Base-by-base conservation (phyloP, 2,797 vertebrate genomes). In the Semotilus atromaculatus region DNA sequence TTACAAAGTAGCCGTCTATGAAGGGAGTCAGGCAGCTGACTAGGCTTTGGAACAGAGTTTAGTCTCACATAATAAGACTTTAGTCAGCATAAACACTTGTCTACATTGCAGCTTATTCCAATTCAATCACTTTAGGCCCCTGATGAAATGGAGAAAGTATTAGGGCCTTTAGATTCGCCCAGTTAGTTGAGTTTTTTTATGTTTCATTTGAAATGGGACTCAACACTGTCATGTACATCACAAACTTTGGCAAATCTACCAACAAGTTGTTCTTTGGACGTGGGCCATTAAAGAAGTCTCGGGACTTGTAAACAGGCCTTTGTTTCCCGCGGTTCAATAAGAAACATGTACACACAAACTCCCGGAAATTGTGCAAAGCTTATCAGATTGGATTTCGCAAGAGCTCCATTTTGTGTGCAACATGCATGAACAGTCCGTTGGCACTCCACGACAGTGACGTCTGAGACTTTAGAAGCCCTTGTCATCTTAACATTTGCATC, bases 221-320 rank as follows among this genome's bases (percentile, higher is more conserved):
- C 29, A 62, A 34, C 62, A 4, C 7, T 8, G 31, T 34, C 16
- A 62, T 13, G 18, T 36, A 29, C 9, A 0, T 36, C 36, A 40
- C 38, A 13, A 64, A n/a, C 36, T 43, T 43, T 60, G 21, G 51
- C 23, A 60, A 78, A 78, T 62, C 55, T 29, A 26, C 10, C 14
- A 40, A 40, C 29, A 77, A 64, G 23, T 29, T 58, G 11, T n/a
- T 76, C 23, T 38, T 26, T 78, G 55, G 75, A 62, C 11, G 2
- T 11, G 21, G 11, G 73, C 73, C 51, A 58, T n/a, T 38, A 34
- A 58, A 76, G 73, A 40, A 60, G 14, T 19, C 34, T 40, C 53
- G 8, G 36, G 45, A 62, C 38, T 62, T 78, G n/a, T 78, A 78
- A 78, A 78, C 19, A 43, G 16, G 36, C 16, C 51, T 60, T 76